phyloP scores from a whole-genome alignment of 1,140 invertebrate species.

The Bombus confusus region DNA sequence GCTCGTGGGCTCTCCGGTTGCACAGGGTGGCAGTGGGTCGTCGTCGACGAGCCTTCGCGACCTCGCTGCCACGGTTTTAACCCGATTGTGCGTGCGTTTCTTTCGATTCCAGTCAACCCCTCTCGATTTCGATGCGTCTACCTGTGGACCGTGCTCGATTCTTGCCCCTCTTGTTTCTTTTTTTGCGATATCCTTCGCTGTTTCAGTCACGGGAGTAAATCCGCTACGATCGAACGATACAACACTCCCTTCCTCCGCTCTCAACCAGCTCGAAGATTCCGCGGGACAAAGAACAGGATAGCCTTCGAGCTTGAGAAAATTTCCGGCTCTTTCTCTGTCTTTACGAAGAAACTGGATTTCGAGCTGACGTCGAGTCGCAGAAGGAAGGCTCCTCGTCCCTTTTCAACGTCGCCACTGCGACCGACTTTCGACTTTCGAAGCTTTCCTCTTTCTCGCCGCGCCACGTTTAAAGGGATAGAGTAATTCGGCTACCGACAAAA shows the following conservation, averaged over 20 bases:
- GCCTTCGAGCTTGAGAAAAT: conserved; percentile 28
- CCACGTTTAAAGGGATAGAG: conserved; percentile 14
- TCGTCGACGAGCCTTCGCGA: not conserved
- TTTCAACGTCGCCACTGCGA: not conserved
- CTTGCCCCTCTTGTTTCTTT: conserved; percentile 32
- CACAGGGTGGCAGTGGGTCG: conserved; percentile 2
- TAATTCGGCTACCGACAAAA: conserved; percentile 14
- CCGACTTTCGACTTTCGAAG: conserved; percentile 4
- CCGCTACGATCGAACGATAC: not conserved
- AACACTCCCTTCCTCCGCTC: too few species aligned
- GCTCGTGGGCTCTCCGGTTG: not conserved
- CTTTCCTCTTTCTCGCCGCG: not conserved
- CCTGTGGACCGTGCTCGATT: conserved; percentile 25
- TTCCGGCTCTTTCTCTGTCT: not conserved
- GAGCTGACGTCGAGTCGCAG: not conserved
- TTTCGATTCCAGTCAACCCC: conserved; percentile 27
- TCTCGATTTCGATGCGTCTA: conserved; percentile 52
- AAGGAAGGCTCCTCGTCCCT: not conserved
- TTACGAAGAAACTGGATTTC: conserved; percentile 27
- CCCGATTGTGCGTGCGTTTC: conserved; percentile 15
- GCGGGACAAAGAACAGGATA: conserved; percentile 17
- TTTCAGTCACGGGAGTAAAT: conserved; percentile 25
- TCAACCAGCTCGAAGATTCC: not conserved
- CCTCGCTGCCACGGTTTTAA: not conserved
- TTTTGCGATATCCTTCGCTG: conserved; percentile 35